These are phyloP conservation scores for Microcaecilia unicolor DNA, from an alignment of 2,797 vertebrate species.

Conservation along the genomic window DNA sequence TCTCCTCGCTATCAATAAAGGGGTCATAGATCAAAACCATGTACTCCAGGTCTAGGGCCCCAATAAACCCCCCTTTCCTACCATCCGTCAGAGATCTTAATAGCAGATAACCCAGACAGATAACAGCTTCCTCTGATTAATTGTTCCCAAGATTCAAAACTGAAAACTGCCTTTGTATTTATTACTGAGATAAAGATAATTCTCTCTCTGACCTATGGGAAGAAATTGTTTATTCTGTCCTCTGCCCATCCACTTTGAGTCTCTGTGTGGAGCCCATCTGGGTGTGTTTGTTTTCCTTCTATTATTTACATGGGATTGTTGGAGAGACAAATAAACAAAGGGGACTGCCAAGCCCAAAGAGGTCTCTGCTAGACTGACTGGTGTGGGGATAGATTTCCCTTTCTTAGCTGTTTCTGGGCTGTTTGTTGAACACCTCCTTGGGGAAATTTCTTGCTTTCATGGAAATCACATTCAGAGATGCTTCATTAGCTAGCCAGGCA, in stretches of 20 bases:
- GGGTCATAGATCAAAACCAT: neutral
- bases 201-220: neutral
- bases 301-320: conserved; percentile 4
- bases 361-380: too few relatives aligned
- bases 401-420: too few relatives aligned
- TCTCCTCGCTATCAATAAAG: too few relatives aligned
- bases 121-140: conserved; percentile 16
- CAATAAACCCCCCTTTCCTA: neutral
- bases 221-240: neutral
- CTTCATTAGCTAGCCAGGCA: too few relatives aligned
- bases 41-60: neutral
- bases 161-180: conserved; percentile 10
- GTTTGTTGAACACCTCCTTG: too few relatives aligned
- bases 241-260: too few relatives aligned
- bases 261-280: neutral
- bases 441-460: too few relatives aligned
- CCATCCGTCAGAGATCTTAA: neutral
- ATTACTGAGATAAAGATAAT: conserved; percentile 8
- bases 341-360: neutral
- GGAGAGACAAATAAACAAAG: conserved; percentile 1
- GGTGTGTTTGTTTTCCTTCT: conserved; percentile 7
- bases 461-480: too few relatives aligned
- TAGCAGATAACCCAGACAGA: conserved; percentile 8
- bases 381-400: too few relatives aligned
- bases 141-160: conserved; percentile 8